phyloP scores from a whole-genome alignment of 2,797 vertebrate species.

The Ara ararauna region DNA sequence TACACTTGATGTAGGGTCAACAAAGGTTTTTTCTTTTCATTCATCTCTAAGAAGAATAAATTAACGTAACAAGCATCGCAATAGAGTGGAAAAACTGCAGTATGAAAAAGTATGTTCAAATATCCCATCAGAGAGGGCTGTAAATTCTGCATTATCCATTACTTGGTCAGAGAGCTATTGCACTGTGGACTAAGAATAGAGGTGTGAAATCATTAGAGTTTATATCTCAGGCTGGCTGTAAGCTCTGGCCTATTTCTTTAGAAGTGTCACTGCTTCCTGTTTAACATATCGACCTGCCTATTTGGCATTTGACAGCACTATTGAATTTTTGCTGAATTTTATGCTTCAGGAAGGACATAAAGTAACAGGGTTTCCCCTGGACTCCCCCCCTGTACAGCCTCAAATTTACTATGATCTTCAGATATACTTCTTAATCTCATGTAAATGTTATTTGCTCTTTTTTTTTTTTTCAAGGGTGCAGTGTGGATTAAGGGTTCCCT shows the following conservation, averaged over 20 bases:
- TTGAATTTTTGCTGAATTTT: conserved; percentile 74
- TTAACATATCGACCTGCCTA: conserved; percentile 55
- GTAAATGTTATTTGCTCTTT: neutral
- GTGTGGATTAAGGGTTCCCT: accelerated
- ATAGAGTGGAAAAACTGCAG: neutral
- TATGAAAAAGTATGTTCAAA: neutral
- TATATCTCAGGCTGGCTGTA: neutral
- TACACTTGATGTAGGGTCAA: neutral
- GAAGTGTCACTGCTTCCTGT: conserved; percentile 48
- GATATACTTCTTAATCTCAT: conserved; percentile 24
- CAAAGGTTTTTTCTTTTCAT: neutral
- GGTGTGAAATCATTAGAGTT: conserved; percentile 46
- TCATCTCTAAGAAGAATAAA: neutral
- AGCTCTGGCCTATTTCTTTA: conserved; percentile 34
- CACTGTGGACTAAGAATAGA: conserved; percentile 8
- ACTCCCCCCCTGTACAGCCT: neutral
- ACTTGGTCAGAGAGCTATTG: neutral
- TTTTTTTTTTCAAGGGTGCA: accelerated
- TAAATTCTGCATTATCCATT: conserved; percentile 7
- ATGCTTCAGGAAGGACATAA: conserved; percentile 66
- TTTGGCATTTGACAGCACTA: conserved; percentile 65
- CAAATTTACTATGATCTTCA: conserved; percentile 61
- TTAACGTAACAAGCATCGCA: neutral
- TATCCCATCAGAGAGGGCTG: neutral
- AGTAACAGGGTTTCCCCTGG: conserved; percentile 59